Base-by-base conservation (phyloP, 2,797 vertebrate genomes). In the Saxicola maurus region DNA sequence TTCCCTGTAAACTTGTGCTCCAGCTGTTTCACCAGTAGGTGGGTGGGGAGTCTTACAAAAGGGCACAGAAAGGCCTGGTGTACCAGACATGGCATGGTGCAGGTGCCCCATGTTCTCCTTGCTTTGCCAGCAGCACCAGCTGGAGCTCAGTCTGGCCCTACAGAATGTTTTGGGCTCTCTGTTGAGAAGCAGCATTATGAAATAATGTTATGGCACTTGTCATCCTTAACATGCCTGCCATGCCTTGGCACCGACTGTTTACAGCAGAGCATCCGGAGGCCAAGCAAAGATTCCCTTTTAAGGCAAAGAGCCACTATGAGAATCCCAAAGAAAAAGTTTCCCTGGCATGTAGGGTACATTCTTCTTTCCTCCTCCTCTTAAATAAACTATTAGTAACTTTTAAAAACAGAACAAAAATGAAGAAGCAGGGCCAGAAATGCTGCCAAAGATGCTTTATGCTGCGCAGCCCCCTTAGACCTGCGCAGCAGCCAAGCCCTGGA, bases 201-300 rank as follows among this genome's bases (percentile, higher is more conserved):
- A 94, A 85, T 94, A 80, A 91, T 27, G 48, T 91, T 89, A 89
- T 90, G 91, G 85, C 87, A 89, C 82, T 96, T 94, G 93, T 94
- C 94, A 72, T 94, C 94, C 77, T 94, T 91, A 82, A 79, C 87
- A 82, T 92, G 72, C 90, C 82, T 94, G 91, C 94, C 76, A n/a
- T 92, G 94, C 93, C 94, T 91, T 92, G 95, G 95, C 94, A 96
- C 90, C 15, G 53, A 60, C 72, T 86, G 83, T 75, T 91, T 74
- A 38, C 85, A 40, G 89, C 60, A 35, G 67, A 89, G 88, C 92
- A 89, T 96, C 93, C 5, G 17, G 91, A 95, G 90, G 75, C 94
- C 59, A 48, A 76, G 92, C 75, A 79, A 91, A 94, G 42, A 83
- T 96, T 90, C 82, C 97, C 97, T 97, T 97, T 97, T 97, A 97